These are phyloP conservation scores for Drosophila hydei DNA, from an alignment of 1,140 invertebrate species.

Conservation along the genomic window DNA sequence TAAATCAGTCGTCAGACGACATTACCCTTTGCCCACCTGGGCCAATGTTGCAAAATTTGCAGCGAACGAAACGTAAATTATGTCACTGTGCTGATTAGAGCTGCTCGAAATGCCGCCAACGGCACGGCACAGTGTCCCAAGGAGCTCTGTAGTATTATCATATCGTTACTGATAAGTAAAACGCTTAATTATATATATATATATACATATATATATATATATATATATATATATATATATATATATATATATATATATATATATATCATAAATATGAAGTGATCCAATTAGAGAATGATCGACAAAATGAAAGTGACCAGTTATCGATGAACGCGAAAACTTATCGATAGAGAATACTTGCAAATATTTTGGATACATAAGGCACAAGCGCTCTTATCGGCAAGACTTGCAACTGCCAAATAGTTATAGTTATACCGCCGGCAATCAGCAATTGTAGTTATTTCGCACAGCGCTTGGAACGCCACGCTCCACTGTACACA, in stretches of 20 bases:
- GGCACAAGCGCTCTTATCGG: neutral
- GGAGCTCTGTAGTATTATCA: conserved; percentile 3
- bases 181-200: no score
- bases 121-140: conserved; percentile 1
- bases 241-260: no score
- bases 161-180: neutral
- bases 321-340: no score
- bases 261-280: no score
- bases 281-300: no score
- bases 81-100: conserved; percentile 6
- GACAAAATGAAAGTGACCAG: no score
- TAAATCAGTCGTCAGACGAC: conserved; percentile 16
- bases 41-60: conserved; percentile 10
- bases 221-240: no score
- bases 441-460: neutral
- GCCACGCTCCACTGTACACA: conserved; percentile 23
- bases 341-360: no score
- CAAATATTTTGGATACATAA: neutral
- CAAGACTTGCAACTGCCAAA: neutral
- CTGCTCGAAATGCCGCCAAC: neutral
- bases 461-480: conserved; percentile 2
- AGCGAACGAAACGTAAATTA: conserved; percentile 1
- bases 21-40: conserved; percentile 26
- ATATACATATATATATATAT: no score
- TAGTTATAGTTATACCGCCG: conserved; percentile 1